Conservation (phyloP, 2,888 invertebrate species). For the Conus canariensis region DNA sequence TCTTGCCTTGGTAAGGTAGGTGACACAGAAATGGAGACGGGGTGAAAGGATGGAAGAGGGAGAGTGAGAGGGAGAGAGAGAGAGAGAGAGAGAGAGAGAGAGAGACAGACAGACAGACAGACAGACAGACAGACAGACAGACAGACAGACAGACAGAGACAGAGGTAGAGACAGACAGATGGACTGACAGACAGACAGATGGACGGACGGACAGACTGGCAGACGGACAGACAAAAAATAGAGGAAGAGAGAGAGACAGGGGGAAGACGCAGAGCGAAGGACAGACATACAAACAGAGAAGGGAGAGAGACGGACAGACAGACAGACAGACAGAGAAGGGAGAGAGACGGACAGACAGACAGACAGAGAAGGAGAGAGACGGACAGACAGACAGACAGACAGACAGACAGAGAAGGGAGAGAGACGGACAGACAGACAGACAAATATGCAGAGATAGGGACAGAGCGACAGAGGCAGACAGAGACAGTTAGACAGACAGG, state of each 20-base stretch:
- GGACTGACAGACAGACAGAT: too few relatives aligned
- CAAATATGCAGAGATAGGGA: background rate
- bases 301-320: too few relatives aligned
- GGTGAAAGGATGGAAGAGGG: background rate
- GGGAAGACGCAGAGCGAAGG: too few relatives aligned
- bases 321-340: background rate
- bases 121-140: background rate
- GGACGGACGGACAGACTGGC: too few relatives aligned
- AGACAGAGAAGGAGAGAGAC: too few relatives aligned
- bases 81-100: background rate
- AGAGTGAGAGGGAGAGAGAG: background rate
- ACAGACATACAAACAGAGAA: too few relatives aligned
- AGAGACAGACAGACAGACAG: background rate
- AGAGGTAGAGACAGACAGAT: background rate
- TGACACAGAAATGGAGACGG: background rate
- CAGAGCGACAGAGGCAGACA: background rate
- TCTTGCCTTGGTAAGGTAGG: too few relatives aligned
- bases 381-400: too few relatives aligned
- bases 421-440: background rate
- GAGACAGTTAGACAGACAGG: too few relatives aligned
- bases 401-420: background rate
- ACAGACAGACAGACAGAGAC: too few relatives aligned
- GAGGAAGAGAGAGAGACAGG: too few relatives aligned
- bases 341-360: background rate
- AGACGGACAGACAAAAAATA: background rate